Base-by-base conservation (phyloP, 2,888 invertebrate species). In the Caenorhabditis becei region DNA sequence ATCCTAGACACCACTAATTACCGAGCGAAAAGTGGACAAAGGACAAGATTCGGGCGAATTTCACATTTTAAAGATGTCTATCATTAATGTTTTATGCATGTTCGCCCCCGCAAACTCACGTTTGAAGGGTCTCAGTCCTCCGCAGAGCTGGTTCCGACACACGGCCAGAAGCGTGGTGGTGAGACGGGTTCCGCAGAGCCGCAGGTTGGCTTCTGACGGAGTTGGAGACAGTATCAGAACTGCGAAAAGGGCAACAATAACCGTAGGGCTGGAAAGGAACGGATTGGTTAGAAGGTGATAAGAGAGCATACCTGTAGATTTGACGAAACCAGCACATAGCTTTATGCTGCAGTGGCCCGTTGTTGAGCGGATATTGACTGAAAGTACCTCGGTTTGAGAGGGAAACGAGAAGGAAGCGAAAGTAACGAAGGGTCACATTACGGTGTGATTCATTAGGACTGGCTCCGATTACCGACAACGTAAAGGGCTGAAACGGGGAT, bases 121-220 rank as follows among this genome's bases (percentile, higher is more conserved):
- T 77, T 84, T 86, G 56, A 70, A 75, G 23, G 79, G 47, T n/a
- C 61, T 26, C 70, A 75, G 63, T 44, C 83, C 85, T 24, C 86
- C 87, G 59, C 89, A 89, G 20, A 89, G 53, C 53, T 87, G 86
- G 67, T 88, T 88, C 47, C 83, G 82, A 77, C 89, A 89, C 14
- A 89, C 58, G 18, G 83, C 81, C 18, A 84, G 74, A 24, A 89
- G 82, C 0, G 86, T 86, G 47, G 78, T 65, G 11, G 88, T 89
- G 37, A 89, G 88, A 51, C 86, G 85, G 18, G 72, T 47, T 35
- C 88, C 88, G 71, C 89, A 89, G 49, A 89, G 77, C 56, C 89
- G 86, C n/a, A 89, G 66, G 20, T 67, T 84, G 62, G 86, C 85
- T 20, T 78, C 84, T 41, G 81, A 35, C 4, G 65, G 78, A 11